Evolutionary conservation across 2,797 vertebrate species (phyloP), one percentile per base, ranked within the genome.

Genomic region (Pteropus rufus): DNA sequence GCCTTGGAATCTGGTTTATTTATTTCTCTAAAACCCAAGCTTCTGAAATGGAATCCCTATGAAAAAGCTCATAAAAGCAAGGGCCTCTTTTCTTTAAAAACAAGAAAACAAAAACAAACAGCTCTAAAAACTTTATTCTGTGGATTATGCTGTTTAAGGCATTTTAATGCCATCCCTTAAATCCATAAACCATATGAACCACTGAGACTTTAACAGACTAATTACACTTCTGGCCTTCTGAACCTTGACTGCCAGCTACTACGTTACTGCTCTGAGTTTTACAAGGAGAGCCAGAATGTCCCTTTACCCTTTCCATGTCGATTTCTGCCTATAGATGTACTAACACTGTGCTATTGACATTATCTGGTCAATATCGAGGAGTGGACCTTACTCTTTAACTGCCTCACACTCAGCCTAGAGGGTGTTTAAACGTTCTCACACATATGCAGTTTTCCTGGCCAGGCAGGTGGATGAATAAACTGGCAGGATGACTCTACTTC

Each of bases 21-120:
- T 94, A 70, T 95, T 94, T 95, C 84, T 92, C 29, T 62, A 89
- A 95, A 93, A 54, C 4, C 26, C 1, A 24, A 62, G 36, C 39
- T 77, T 92, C 56, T 70, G 69, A 93, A 95, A 83, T 75, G 24
- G 69, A 84, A 85, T 90, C 58, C 36, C 41, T 26, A 3, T 11
- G 64, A 65, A 79, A 19, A 64, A 54, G 26, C 62, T 81, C 52
- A 56, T 12, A 91, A 85, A 72, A 34, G 10, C 34, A 56, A 15
- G 21, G 2, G 16, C 2, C 36, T 91, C 62, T 85, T 93, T 94
- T 76, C 79, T 82, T 95, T 64, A 62, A 76, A 87, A 91, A 81
- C 5, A 41, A 56, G 49, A 93, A 70, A 90, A 49, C 79, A 60
- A 80, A 70, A 65, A 5, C 64, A 58, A 94, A 92, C 8, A 67